Evolutionary conservation across 2,888 invertebrate species (phyloP), one percentile per base, ranked within the genome.

Genomic region (Diplazon laetatorius): DNA sequence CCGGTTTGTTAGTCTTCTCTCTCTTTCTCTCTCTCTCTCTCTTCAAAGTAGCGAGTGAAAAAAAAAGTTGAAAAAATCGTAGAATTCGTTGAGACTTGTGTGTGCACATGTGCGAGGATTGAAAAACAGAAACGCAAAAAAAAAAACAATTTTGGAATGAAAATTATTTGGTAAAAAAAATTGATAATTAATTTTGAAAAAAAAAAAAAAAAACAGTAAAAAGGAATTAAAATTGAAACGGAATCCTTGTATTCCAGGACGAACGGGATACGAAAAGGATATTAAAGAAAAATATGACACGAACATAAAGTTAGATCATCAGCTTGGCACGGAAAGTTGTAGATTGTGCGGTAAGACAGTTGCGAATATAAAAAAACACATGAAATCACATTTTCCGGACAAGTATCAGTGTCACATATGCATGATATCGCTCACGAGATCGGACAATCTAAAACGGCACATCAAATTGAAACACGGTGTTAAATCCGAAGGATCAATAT

Each of bases 361-460:
- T 85, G 90, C 91, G 81, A 91, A 91, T 85, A 89, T 91, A 82
- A 91, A 91, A 87, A 91, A 91, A 83, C 91, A 91, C 85, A 91
- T 91, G 91, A 90, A 91, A 87, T 91, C 91, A 68, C 91, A 91
- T 83, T 89, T 89, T 79, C 91, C 91, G 71, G 91, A 91, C 83
- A 91, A 91, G 82, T 90, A 91, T 85, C 91, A 90, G 81, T 92
- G 92, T 85, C 91, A 91, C 68, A 90, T 92, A 83, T 92, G 92
- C 85, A 89, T 91, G 86, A 91, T 91, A 87, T 91, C 92, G 81
- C 91, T 92, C 78, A 92, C 92, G 80, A 90, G 92, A 83, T 92
- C 92, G 81, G 92, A 92, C 86, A 92, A 92, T 89, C 87, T 92
- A 72, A 92, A 92, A 88, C 90, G 92, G 85, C 92, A 92, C 82